A percentile compares a stretch with the other conserved stretches of the same genome.
phyloP scores from a whole-genome alignment of 2,888 invertebrate genomes.

The Apotomis betuletana region DNA sequence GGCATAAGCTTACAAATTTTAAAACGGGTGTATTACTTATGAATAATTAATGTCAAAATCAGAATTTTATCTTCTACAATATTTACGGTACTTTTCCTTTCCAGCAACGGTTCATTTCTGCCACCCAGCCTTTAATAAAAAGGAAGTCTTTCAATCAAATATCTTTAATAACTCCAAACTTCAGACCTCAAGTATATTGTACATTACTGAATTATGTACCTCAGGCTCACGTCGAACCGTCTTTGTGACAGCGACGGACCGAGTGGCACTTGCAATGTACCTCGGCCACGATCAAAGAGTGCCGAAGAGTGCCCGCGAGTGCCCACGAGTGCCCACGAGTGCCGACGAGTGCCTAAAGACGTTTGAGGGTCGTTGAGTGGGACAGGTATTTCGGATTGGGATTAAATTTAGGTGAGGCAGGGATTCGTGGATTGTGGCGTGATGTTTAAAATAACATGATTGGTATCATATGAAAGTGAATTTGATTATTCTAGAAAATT shows the following conservation, averaged over 20 bases:
- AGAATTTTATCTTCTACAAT: no score
- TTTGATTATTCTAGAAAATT: no score
- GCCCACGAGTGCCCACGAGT: constrained; percentile 3
- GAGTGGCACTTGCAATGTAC: constrained; percentile 20
- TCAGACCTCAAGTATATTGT: background rate
- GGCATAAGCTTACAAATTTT: no score
- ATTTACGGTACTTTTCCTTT: no score
- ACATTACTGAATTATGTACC: background rate
- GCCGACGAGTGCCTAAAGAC: constrained; percentile 6
- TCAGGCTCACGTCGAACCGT: background rate
- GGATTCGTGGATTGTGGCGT: no score
- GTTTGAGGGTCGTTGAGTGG: constrained; percentile 1
- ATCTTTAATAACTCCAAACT: constrained; percentile 5
- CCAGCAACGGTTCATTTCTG: no score
- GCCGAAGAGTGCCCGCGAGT: constrained; percentile 14
- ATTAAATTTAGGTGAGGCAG: background rate
- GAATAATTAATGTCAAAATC: no score
- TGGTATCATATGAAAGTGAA: no score
- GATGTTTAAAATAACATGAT: no score
- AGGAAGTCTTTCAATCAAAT: constrained; percentile 2
- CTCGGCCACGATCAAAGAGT: constrained; percentile 34
- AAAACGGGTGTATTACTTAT: no score
- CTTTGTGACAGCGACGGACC: background rate
- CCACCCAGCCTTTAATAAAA: background rate
- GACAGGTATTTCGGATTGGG: constrained; percentile 17